Conservation (phyloP, 2,797 vertebrate species). For the Dicrostonyx torquatus region DNA sequence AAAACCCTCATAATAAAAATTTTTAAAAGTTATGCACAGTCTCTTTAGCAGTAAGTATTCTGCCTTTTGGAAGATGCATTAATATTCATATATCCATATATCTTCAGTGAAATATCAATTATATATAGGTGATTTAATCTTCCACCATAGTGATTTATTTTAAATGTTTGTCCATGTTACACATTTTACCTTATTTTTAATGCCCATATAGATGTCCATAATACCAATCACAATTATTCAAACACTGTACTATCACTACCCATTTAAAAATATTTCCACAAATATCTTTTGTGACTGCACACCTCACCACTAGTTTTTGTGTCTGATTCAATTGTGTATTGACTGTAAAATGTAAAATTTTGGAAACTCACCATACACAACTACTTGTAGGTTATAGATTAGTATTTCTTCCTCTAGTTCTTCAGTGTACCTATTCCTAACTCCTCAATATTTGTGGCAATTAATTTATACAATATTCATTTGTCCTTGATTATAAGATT, state of each 20-base stretch:
- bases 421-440: background rate
- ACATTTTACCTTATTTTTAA: slow-evolving; percentile 15
- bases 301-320: background rate
- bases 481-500: background rate
- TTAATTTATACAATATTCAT: background rate
- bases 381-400: background rate
- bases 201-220: background rate
- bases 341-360: background rate
- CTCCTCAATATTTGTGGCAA: background rate
- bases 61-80: background rate
- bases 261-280: background rate
- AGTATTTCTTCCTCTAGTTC: background rate
- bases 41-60: background rate
- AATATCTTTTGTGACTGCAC: background rate
- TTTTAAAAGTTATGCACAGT: background rate
- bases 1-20: slow-evolving; percentile 28
- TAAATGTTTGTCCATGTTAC: background rate
- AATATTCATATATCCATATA: background rate
- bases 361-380: background rate
- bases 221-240: background rate
- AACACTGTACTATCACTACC: background rate
- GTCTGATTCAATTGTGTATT: background rate
- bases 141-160: background rate
- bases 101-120: slow-evolving; percentile 20
- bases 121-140: background rate